phyloP scores from a whole-genome alignment of 2,888 invertebrate species.

The Neoascia interrupta region DNA sequence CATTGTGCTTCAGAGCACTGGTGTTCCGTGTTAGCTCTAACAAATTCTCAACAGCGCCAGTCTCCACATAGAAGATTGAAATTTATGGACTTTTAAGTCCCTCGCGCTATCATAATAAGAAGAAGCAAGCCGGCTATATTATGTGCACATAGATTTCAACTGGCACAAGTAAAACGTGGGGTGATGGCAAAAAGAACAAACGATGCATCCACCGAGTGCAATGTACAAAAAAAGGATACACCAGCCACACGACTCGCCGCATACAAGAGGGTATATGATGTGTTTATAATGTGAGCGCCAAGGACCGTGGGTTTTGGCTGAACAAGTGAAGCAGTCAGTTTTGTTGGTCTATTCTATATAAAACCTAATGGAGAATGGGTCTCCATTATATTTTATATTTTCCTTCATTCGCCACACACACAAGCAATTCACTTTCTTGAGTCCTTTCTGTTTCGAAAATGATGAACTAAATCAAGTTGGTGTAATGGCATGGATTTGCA shows the following conservation, averaged over 20 bases:
- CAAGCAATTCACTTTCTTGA: not conserved
- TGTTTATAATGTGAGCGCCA: slow-evolving; percentile 54
- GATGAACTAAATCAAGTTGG: slow-evolving; percentile 32
- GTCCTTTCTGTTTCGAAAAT: slow-evolving; percentile 3
- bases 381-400: slow-evolving; percentile 34
- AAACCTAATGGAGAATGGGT: slow-evolving; percentile 37
- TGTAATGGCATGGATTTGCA: slow-evolving; percentile 18
- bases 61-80: slow-evolving; percentile 34
- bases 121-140: slow-evolving; percentile 6
- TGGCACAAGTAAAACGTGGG: slow-evolving; percentile 2
- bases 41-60: slow-evolving; percentile 25
- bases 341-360: slow-evolving; percentile 9
- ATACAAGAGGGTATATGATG: slow-evolving; percentile 56
- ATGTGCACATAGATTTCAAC: not conserved
- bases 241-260: slow-evolving; percentile 18
- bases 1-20: not conserved
- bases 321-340: slow-evolving; percentile 8
- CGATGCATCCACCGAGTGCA: too few species aligned
- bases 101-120: slow-evolving; percentile 21
- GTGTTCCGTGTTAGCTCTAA: slow-evolving; percentile 11
- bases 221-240: slow-evolving; percentile 41
- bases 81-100: slow-evolving; percentile 49
- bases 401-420: not conserved
- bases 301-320: slow-evolving; percentile 22
- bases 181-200: too few species aligned